Conservation (phyloP, 2,797 vertebrate genomes). For the Macroramphosus scolopax region DNA sequence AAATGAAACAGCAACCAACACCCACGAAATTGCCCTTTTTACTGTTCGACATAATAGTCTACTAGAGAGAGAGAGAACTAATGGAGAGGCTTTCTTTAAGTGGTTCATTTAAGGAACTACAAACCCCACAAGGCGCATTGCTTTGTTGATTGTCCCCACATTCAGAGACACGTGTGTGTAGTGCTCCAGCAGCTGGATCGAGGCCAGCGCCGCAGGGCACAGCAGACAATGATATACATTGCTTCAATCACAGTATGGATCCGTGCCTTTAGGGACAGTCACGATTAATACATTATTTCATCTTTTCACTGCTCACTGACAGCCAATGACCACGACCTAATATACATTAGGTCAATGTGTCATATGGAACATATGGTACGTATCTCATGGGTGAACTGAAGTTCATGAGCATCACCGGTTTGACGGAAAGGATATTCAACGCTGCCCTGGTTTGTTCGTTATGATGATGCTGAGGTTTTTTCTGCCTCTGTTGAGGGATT, state of each 20-base stretch:
- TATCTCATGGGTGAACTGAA: conserved; percentile 33
- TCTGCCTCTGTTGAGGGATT: not conserved
- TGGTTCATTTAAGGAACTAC: conserved; percentile 28
- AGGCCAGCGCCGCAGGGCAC: conserved; percentile 43
- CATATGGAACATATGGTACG: conserved; percentile 8
- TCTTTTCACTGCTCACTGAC: conserved; percentile 24
- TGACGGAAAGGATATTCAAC: conserved; percentile 3
- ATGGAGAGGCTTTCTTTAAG: conserved; percentile 23
- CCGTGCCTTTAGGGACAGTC: conserved; percentile 30
- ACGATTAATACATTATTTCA: conserved; percentile 21
- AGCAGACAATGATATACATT: conserved; percentile 35
- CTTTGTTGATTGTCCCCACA: conserved; percentile 13
- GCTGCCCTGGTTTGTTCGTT: not conserved
- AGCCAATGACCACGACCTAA: conserved; percentile 4
- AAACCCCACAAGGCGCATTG: conserved; percentile 25
- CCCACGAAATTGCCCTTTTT: conserved; percentile 13
- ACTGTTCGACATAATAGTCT: not conserved
- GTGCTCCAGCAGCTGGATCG: conserved; percentile 24
- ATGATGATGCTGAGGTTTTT: not conserved
- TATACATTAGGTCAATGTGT: conserved; percentile 18
- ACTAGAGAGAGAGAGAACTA: conserved; percentile 7
- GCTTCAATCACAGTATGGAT: conserved; percentile 50
- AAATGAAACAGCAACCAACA: conserved; percentile 18
- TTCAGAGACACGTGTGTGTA: conserved; percentile 11
- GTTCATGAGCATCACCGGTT: conserved; percentile 4